Percentiles rank a stretch among this genome's conserved stretches.
Conservation (phyloP, 2,888 invertebrate genomes). For the Drosophila suboccidentalis region DNA sequence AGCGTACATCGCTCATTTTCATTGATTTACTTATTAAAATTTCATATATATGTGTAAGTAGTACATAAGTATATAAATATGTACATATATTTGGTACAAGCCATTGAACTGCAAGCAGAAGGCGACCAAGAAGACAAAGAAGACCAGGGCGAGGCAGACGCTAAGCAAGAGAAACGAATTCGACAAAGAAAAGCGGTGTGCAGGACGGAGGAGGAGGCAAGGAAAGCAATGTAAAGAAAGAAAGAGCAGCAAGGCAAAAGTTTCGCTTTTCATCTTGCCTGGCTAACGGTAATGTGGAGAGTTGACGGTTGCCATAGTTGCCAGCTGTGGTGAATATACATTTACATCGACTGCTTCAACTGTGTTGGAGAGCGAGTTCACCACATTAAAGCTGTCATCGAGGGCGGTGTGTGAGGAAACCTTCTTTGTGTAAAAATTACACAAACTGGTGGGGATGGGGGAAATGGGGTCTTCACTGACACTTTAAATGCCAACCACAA, state of each 20-base stretch:
- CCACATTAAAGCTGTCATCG: slow-evolving; percentile 23
- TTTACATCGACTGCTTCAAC: slow-evolving; percentile 2
- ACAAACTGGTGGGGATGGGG: neutral
- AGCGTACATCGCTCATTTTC: slow-evolving; percentile 12
- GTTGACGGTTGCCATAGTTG: slow-evolving; percentile 47
- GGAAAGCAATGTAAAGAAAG: slow-evolving; percentile 38
- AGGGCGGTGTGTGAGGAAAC: slow-evolving; percentile 1
- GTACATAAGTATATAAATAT: slow-evolving; percentile 8
- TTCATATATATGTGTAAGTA: slow-evolving; percentile 9
- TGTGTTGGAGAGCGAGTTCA: slow-evolving; percentile 26
- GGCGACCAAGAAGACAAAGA: slow-evolving; percentile 31
- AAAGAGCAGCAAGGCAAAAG: slow-evolving; percentile 51
- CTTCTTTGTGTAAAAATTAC: slow-evolving; percentile 16
- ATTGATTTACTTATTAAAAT: slow-evolving; percentile 34
- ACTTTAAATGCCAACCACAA: slow-evolving; percentile 15
- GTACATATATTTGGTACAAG: slow-evolving; percentile 16
- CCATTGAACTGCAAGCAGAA: slow-evolving; percentile 41
- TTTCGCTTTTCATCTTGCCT: slow-evolving; percentile 68
- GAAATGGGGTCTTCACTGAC: slow-evolving; percentile 5
- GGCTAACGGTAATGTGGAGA: slow-evolving; percentile 56
- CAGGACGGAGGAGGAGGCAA: slow-evolving; percentile 22
- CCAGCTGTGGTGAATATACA: slow-evolving; percentile 61
- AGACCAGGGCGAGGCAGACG: slow-evolving; percentile 30
- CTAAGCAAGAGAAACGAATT: slow-evolving; percentile 13
- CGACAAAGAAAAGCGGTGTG: slow-evolving; percentile 4